Conservation (phyloP, 1,140 invertebrate species). For the Pseudomyrmex concolor region DNA sequence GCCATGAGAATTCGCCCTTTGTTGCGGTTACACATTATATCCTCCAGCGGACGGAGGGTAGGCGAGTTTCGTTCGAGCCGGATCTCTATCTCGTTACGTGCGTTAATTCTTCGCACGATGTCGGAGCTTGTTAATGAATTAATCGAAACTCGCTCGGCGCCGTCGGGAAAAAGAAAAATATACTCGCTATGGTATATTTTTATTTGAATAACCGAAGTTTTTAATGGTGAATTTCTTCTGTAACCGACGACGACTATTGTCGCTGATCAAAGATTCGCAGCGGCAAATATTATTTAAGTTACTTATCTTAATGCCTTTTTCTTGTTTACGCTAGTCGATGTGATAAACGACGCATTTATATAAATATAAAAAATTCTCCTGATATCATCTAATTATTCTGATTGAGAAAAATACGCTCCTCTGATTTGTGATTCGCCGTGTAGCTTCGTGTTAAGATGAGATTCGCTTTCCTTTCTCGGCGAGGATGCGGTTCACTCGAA, state of each 20-base stretch:
- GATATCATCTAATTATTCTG: background rate
- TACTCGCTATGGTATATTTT: too few species aligned
- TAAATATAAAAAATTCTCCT: too few species aligned
- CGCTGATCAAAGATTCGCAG: slow-evolving; percentile 6
- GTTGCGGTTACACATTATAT: slow-evolving; percentile 43
- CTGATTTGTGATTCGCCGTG: too few species aligned
- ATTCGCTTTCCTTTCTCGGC: background rate
- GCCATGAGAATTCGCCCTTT: slow-evolving; percentile 67
- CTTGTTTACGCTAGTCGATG: background rate
- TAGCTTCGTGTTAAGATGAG: background rate
- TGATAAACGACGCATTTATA: background rate
- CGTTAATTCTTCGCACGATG: slow-evolving; percentile 15
- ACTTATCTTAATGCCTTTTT: slow-evolving; percentile 34
- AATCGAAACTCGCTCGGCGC: background rate
- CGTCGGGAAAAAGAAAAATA: background rate
- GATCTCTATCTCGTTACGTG: slow-evolving; percentile 49
- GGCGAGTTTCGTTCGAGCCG: slow-evolving; percentile 21
- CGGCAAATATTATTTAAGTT: slow-evolving; percentile 28
- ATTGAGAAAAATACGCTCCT: slow-evolving; percentile 5
- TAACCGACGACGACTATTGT: slow-evolving; percentile 1
- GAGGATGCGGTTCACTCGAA: slow-evolving; percentile 2
- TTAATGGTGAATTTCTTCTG: background rate
- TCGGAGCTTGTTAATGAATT: slow-evolving; percentile 28
- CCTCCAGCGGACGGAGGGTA: background rate
- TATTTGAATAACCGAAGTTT: too few species aligned